These are phyloP conservation scores for Eustalomyia histrio DNA, from an alignment of 2,888 invertebrate genomes.

Conservation along the genomic window DNA sequence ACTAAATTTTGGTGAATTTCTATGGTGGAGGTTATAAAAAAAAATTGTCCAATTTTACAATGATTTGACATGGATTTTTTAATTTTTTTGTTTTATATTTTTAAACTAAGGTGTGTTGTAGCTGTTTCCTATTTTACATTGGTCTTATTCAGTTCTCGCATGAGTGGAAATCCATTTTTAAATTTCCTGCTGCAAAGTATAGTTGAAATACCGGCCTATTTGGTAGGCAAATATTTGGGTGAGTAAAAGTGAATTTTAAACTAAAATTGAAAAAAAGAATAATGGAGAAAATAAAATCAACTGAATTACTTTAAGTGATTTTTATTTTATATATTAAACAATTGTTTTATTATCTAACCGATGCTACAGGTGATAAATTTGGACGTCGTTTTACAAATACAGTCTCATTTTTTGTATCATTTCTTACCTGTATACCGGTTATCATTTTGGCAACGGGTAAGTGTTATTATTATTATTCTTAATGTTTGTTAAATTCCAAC, in stretches of 20 bases:
- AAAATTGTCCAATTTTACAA: neutral
- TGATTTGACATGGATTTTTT: neutral
- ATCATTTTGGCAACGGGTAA: constrained; percentile 78
- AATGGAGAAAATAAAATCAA: neutral
- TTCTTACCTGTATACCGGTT: constrained; percentile 78
- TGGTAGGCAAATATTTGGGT: constrained; percentile 81
- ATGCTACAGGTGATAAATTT: constrained; percentile 79
- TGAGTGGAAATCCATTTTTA: constrained; percentile 84
- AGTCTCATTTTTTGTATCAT: constrained; percentile 78
- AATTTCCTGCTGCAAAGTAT: constrained; percentile 84
- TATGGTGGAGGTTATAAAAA: neutral
- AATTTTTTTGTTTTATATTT: neutral
- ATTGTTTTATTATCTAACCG: constrained; percentile 24
- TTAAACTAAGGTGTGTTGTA: constrained; percentile 79
- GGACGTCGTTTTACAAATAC: constrained; percentile 81
- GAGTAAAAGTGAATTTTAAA: constrained; percentile 64
- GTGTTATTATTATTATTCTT: constrained; percentile 26
- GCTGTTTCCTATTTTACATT: constrained; percentile 81
- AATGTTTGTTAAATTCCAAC: too few relatives aligned
- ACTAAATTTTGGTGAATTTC: neutral
- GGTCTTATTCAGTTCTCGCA: constrained; percentile 81
- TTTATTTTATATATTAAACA: neutral
- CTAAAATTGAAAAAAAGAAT: neutral
- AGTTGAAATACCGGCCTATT: constrained; percentile 84
- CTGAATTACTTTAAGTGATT: constrained; percentile 9